Evolutionary conservation across 2,888 invertebrate species (phyloP).

Genomic region (Temnothorax unifasciatus): DNA sequence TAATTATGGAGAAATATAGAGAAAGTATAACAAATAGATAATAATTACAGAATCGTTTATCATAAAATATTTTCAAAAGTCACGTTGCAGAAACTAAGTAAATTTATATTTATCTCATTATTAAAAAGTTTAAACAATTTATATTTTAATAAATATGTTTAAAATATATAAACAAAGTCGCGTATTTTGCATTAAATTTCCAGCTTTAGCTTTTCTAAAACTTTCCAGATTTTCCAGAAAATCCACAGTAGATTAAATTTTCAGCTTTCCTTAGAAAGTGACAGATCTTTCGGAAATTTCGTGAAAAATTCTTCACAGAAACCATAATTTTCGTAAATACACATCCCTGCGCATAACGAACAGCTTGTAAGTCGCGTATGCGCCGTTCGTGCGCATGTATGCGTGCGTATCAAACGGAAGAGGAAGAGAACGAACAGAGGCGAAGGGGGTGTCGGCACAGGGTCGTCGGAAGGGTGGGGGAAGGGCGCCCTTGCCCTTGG

Average conservation of each 20-base stretch:
- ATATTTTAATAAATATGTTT: background rate
- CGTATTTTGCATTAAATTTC: background rate
- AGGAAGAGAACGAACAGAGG: slow-evolving; percentile 73
- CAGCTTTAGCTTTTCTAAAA: background rate
- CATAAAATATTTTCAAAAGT: background rate
- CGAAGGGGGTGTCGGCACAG: slow-evolving; percentile 69
- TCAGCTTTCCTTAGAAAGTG: background rate
- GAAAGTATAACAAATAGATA: background rate
- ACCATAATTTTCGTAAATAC: background rate
- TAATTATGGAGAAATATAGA: background rate
- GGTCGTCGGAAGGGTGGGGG: slow-evolving; percentile 75
- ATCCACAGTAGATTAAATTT: slow-evolving; percentile 5
- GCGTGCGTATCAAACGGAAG: slow-evolving; percentile 71
- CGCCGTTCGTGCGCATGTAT: slow-evolving; percentile 48
- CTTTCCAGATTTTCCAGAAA: background rate
- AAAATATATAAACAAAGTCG: background rate
- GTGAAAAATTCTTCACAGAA: background rate
- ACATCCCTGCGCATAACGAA: background rate
- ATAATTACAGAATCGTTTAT: background rate
- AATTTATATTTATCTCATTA: background rate
- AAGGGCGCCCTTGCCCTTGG: slow-evolving; percentile 86
- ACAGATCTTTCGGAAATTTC: background rate
- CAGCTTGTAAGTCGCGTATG: slow-evolving; percentile 46
- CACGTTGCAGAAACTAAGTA: background rate
- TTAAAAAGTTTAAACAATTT: background rate